Evolutionary conservation across 2,888 invertebrate species (phyloP).

Genomic region (Isotomurus palustris): DNA sequence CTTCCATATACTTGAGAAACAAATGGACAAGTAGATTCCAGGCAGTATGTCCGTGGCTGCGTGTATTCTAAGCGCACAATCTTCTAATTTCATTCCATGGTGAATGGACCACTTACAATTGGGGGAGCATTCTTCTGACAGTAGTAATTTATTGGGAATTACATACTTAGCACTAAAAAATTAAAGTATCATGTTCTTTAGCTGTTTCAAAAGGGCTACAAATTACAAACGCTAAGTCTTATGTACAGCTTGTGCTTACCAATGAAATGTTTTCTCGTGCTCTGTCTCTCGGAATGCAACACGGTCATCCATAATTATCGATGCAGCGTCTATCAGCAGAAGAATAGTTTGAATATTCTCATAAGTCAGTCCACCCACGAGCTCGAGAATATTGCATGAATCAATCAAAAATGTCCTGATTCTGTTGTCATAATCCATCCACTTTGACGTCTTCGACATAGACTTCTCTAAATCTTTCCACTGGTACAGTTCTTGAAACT

Average conservation of each 20-base stretch:
- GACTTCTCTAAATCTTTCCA: constrained; percentile 9
- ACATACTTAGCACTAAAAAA: constrained; percentile 24
- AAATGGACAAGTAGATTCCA: constrained; percentile 12
- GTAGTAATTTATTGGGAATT: constrained; percentile 16
- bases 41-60: constrained; percentile 6
- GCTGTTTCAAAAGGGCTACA: background rate
- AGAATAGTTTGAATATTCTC: no score
- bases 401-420: constrained; percentile 9
- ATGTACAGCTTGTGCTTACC: background rate
- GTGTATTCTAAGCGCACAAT: constrained; percentile 19
- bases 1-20: constrained; percentile 17
- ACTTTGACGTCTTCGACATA: background rate
- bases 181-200: background rate
- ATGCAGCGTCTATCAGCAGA: background rate
- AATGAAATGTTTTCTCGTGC: background rate
- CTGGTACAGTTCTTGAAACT: constrained; percentile 14
- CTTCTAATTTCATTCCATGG: constrained; percentile 15
- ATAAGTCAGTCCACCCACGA: no score
- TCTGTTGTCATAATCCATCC: constrained; percentile 11
- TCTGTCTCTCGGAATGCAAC: constrained; percentile 1
- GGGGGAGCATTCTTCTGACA: constrained; percentile 23
- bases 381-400: no score
- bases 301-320: background rate
- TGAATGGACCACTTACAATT: constrained; percentile 25
- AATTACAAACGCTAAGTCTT: background rate